phyloP scores from a whole-genome alignment of 2,113 vertebrate species.

The Columba janthina region DNA sequence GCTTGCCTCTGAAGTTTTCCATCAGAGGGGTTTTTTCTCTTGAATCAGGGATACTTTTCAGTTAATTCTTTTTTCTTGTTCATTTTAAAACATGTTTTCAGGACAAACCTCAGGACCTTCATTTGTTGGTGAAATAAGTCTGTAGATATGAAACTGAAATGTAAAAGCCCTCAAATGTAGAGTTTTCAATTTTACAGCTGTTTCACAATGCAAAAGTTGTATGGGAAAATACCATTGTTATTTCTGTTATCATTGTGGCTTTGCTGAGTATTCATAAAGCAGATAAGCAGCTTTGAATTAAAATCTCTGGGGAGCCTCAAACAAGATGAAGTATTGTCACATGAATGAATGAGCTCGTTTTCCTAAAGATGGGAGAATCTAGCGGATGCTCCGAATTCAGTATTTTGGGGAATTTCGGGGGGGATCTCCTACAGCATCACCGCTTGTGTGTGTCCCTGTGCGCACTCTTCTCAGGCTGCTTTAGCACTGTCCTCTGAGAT shows the following conservation, averaged over 20 bases:
- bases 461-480: fast-evolving
- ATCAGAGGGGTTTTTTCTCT: not conserved
- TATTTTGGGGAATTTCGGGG: not conserved
- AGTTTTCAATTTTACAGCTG: not conserved
- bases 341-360: not conserved
- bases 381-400: fast-evolving
- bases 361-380: not conserved
- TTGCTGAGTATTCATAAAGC: not conserved
- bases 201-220: not conserved
- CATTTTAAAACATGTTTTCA: not conserved
- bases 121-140: not conserved
- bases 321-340: fast-evolving
- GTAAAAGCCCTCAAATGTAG: not conserved
- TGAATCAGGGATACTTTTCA: not conserved
- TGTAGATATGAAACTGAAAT: not conserved
- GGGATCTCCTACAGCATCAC: fast-evolving
- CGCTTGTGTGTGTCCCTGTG: fast-evolving
- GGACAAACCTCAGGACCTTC: not conserved
- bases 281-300: not conserved
- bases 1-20: not conserved
- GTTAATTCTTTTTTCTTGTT: not conserved
- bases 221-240: not conserved
- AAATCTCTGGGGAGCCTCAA: not conserved
- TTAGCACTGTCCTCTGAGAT: fast-evolving
- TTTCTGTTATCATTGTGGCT: not conserved